Conservation (phyloP, 2,797 vertebrate genomes). For the Potorous gilbertii region DNA sequence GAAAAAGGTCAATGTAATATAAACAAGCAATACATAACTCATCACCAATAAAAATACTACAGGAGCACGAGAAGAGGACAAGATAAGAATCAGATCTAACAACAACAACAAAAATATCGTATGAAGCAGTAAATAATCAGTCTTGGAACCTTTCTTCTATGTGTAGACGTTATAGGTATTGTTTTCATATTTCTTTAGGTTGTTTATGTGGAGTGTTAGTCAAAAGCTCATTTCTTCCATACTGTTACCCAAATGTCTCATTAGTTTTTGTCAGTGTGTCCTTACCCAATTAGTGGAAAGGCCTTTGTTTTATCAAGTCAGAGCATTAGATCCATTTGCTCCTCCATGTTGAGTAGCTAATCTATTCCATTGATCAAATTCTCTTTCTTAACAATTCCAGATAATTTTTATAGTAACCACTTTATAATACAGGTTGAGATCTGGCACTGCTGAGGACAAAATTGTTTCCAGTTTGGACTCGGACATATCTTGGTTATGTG, state of each 20-base stretch:
- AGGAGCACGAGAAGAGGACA: background rate
- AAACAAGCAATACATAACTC: background rate
- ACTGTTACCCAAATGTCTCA: background rate
- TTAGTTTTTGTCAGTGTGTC: background rate
- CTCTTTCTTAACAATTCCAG: background rate
- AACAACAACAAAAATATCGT: background rate
- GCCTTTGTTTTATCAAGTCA: background rate
- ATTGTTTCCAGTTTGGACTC: background rate
- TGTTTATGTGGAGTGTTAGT: background rate
- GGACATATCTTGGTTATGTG: background rate
- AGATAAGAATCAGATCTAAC: background rate
- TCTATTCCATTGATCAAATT: background rate
- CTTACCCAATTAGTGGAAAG: background rate
- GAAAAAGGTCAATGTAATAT: rapidly evolving
- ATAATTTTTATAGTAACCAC: background rate
- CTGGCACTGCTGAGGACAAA: background rate
- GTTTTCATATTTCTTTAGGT: background rate
- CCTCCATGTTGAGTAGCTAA: background rate
- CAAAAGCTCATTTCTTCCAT: background rate
- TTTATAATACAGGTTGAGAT: background rate
- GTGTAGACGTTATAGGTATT: background rate
- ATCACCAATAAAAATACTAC: background rate
- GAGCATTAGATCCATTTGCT: background rate
- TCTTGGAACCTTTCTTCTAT: background rate
- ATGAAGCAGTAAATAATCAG: background rate